Conservation (phyloP, 2,797 vertebrate genomes). For the Argyrosomus regius region DNA sequence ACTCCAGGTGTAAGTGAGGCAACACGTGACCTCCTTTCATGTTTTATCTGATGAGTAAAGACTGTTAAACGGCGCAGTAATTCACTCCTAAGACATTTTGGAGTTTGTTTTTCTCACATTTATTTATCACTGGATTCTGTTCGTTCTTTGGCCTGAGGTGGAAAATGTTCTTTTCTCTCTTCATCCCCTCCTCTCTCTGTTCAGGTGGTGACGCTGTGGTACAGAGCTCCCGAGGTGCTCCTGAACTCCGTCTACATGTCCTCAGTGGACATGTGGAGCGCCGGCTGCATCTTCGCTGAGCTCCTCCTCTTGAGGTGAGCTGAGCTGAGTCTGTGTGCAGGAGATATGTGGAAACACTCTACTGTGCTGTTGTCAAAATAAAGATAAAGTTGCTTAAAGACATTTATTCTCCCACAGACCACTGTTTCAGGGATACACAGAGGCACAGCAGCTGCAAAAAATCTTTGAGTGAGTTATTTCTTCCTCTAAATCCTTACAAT, state of each 20-base stretch:
- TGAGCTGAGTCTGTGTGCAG: background rate
- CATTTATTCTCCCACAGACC: conserved; percentile 72
- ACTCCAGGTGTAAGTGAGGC: conserved; percentile 83
- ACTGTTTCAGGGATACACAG: conserved; percentile 81
- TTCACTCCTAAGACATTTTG: background rate
- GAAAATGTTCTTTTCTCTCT: background rate
- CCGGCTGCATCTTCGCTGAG: conserved; percentile 87
- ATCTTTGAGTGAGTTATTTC: conserved; percentile 85
- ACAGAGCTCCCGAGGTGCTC: conserved; percentile 87
- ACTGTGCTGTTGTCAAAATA: background rate
- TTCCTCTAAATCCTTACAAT: background rate
- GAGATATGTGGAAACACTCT: conserved; percentile 2
- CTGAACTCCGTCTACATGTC: conserved; percentile 84
- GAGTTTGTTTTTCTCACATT: background rate
- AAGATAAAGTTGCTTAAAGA: background rate
- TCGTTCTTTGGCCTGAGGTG: background rate
- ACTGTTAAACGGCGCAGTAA: background rate
- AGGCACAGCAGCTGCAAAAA: conserved; percentile 85
- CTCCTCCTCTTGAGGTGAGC: conserved; percentile 84
- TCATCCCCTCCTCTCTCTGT: background rate
- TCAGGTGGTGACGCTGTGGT: conserved; percentile 89
- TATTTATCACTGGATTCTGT: background rate
- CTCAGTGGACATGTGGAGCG: conserved; percentile 88
- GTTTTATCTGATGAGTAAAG: background rate
- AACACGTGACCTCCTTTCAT: too few species aligned